Conservation (phyloP, 2,113 vertebrate species). For the Calcarius ornatus region DNA sequence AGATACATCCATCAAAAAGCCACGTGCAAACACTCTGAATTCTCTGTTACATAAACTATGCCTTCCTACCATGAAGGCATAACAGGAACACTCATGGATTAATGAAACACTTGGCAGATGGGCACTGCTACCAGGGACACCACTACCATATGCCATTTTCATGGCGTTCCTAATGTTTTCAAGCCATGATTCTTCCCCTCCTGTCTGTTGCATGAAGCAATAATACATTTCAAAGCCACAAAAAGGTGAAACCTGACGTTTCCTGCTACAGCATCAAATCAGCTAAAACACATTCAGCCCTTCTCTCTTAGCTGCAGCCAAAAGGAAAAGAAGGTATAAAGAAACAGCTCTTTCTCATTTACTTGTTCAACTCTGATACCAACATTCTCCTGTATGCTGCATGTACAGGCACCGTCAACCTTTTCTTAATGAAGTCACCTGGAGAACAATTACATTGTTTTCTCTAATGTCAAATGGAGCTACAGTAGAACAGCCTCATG, state of each 20-base stretch:
- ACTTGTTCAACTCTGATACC: not conserved
- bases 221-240: not conserved
- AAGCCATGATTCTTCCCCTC: not conserved
- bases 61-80: not conserved
- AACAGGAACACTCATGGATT: not conserved
- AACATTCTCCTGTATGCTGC: not conserved
- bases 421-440: not conserved
- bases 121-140: not conserved
- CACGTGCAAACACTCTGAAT: not conserved
- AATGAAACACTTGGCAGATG: not conserved
- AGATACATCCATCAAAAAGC: not conserved
- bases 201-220: not conserved
- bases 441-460: not conserved
- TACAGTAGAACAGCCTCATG: fast-evolving
- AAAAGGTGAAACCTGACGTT: not conserved
- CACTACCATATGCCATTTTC: not conserved
- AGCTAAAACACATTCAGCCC: not conserved
- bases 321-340: not conserved
- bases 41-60: not conserved
- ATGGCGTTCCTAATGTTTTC: not conserved
- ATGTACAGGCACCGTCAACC: fast-evolving
- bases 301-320: not conserved
- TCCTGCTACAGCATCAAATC: not conserved
- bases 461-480: not conserved
- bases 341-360: not conserved